Evolutionary conservation across 1,140 invertebrate genomes (phyloP), one percentile per base, ranked within the genome.

Genomic region (Sycophaga agraensis): DNA sequence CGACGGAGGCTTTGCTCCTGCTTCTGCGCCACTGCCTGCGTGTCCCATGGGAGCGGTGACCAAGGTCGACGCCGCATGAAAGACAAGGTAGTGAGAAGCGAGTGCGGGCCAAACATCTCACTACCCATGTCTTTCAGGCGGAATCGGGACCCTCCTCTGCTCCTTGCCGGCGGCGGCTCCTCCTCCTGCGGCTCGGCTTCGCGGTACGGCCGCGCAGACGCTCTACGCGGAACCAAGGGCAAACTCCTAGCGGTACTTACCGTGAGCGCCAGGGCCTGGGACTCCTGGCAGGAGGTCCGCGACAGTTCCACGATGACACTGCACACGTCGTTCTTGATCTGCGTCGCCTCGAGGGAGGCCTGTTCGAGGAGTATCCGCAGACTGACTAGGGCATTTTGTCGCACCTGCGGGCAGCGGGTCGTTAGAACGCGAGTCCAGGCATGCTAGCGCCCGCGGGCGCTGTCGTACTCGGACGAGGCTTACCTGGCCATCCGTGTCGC

Each of bases 91-190:
- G 91, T 91, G 91, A 94, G 91, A 91, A 85, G 87, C 79, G 73
- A 73, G 71, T 74, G 68, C 72, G 68, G 68, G 68, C 65, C 68
- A 79, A 83, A 86, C 91, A 92, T 93, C 90, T 93, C 91, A 93
- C 91, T 93, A 94, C 91, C 91, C 91, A 92, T 93, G 91, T 94
- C 91, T 93, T 93, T 93, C 91, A 92, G 75, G 73, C 69, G 66
- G 79, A 79, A 77, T 71, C n/a, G n/a, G n/a, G n/a, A n/a, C n/a
- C n/a, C n/a, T n/a, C n/a, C n/a, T n/a, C n/a, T n/a, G n/a, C n/a
- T n/a, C n/a, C n/a, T n/a, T n/a, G n/a, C n/a, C n/a, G n/a, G n/a
- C n/a, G 53, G 70, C 51, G 26, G 34, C 14, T 0, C 5, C 28
- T 31, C 28, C 11, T 4, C 11, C 28, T 31, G 5, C 11, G 28